phyloP scores from a whole-genome alignment of 2,888 invertebrate genomes.

The Gastracanthus pulcherrimus region DNA sequence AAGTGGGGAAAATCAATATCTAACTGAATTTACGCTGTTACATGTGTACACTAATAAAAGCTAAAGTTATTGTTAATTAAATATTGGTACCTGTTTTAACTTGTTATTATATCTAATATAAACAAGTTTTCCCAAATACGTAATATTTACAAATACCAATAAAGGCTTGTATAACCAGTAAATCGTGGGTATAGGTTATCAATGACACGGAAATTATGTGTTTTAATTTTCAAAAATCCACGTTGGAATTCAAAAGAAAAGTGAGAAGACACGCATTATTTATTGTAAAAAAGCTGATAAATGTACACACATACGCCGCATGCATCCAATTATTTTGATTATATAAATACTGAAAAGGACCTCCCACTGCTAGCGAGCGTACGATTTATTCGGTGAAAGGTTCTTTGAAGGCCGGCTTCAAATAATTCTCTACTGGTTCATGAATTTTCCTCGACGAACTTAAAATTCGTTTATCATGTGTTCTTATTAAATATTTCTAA shows the following conservation, averaged over 20 bases:
- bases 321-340: slow-evolving; percentile 19
- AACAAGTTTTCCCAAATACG: not conserved
- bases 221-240: not conserved
- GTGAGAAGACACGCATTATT: not conserved
- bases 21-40: too few species aligned
- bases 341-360: slow-evolving; percentile 20
- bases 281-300: not conserved
- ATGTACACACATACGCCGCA: not conserved
- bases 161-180: not conserved
- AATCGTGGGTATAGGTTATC: not conserved
- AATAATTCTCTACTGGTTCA: not conserved
- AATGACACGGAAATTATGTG: not conserved
- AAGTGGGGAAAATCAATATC: too few species aligned
- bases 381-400: slow-evolving; percentile 26
- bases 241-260: not conserved
- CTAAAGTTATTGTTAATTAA: too few species aligned
- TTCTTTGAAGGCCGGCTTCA: slow-evolving; percentile 14
- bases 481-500: not conserved
- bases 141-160: not conserved
- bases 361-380: not conserved
- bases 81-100: not conserved
- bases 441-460: not conserved
- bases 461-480: not conserved
- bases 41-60: too few species aligned
- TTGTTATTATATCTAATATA: not conserved